Evolutionary conservation across 1,140 invertebrate species (phyloP).

Genomic region (Tetranychus urticae): DNA sequence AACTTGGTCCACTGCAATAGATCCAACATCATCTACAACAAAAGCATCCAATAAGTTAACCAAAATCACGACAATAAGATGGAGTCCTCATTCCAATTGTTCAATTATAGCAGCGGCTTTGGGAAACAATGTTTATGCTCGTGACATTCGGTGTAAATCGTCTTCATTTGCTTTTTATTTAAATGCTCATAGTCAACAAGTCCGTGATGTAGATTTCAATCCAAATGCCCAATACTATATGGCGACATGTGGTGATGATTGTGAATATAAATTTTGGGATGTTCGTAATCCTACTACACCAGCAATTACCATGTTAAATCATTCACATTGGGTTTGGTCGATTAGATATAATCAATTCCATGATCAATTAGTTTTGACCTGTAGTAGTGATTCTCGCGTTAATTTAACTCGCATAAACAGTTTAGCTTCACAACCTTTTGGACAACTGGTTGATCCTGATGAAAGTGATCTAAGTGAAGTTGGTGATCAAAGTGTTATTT

Average conservation of each 20-base stretch:
- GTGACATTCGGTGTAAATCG: slow-evolving; percentile 42
- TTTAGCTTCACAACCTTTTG: slow-evolving; percentile 55
- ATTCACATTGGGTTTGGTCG: slow-evolving; percentile 91
- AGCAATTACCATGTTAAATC: slow-evolving; percentile 54
- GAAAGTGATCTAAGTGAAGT: slow-evolving; percentile 13
- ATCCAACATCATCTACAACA: neutral
- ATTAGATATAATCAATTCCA: slow-evolving; percentile 86
- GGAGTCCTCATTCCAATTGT: slow-evolving; percentile 77
- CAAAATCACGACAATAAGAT: slow-evolving; percentile 57
- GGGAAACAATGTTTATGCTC: slow-evolving; percentile 58
- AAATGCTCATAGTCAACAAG: slow-evolving; percentile 60
- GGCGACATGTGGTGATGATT: slow-evolving; percentile 83
- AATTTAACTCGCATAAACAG: slow-evolving; percentile 60
- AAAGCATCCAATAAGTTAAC: slow-evolving; percentile 34
- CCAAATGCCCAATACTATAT: slow-evolving; percentile 83
- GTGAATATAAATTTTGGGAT: slow-evolving; percentile 84
- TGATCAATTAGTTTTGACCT: slow-evolving; percentile 81
- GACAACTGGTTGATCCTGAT: slow-evolving; percentile 27
- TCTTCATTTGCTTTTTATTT: slow-evolving; percentile 37
- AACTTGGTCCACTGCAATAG: neutral
- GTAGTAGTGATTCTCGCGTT: slow-evolving; percentile 78
- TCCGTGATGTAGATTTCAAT: slow-evolving; percentile 85
- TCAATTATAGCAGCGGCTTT: slow-evolving; percentile 56
- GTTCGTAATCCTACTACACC: slow-evolving; percentile 52
- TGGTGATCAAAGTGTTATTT: neutral